Base-by-base conservation (phyloP, 2,888 invertebrate genomes). In the Zaprionus lineosus region DNA sequence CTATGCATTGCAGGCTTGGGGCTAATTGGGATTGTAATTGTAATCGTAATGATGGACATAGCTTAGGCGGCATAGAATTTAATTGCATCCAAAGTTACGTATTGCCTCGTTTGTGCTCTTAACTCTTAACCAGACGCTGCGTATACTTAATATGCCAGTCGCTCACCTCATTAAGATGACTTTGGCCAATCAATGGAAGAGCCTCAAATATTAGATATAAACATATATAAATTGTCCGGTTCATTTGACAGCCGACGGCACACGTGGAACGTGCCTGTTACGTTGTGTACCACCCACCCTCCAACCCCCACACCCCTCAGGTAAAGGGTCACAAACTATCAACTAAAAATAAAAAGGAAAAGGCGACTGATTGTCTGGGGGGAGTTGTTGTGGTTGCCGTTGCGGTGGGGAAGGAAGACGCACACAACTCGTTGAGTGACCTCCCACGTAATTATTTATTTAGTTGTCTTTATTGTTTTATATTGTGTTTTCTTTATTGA, bases 171-270 rank as follows among this genome's bases (percentile, higher is more conserved):
- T 62, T 53, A 44, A 51, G 48, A 58, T 53, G 37, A 56, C 58
- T 74, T 66, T 31, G 53, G 33, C 33, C 44, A 64, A 79, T 75
- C 73, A 72, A 65, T 46, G 56, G 41, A 64, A 77, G 34, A 57
- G 34, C 43, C 60, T 36, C 48, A 71, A 55, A 55, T 62, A 55
- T 68, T 47, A 71, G 21, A n/a, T n/a, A n/a, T n/a, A n/a, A n/a
- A n/a, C n/a, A n/a, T 65, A 28, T 8, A 11, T 47, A 59, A 59
- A 39, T 48, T 50, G 43, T 34, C 51, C 70, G 62, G 56, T 67
- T 79, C 63, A 75, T 75, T 76, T 83, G 84, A 74, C 63, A 57
- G 72, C 84, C 72, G 44, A 34, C n/a, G 68, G 81, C 79, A 55
- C 57, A 63, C 64, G 59, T n/a, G n/a, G n/a, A n/a, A 55, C 50